These are phyloP conservation scores for Spea bombifrons DNA, from an alignment of 2,113 vertebrate species.

Conservation along the genomic window DNA sequence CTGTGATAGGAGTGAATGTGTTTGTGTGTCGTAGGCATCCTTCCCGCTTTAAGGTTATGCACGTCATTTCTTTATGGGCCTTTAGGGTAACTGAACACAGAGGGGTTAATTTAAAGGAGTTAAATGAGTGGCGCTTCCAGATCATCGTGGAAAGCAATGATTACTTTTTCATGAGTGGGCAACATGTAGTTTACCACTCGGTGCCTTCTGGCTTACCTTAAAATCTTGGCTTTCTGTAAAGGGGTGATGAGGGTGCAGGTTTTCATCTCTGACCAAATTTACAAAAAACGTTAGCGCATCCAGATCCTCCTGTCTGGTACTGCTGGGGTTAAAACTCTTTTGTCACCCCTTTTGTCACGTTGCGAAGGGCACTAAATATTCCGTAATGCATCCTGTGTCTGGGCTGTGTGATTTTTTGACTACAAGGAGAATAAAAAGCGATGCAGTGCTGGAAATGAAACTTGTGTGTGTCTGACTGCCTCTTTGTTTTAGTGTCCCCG, in stretches of 20 bases:
- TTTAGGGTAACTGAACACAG: too few species aligned
- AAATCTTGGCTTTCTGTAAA: too few species aligned
- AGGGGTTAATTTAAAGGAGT: too few species aligned
- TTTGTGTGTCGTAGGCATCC: too few species aligned
- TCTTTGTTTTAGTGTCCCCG: background rate
- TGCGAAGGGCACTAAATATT: slow-evolving; percentile 63
- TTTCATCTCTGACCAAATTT: background rate
- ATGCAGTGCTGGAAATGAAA: slow-evolving; percentile 67
- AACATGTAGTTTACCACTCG: background rate
- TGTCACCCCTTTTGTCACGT: background rate
- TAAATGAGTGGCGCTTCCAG: background rate
- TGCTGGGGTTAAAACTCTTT: background rate
- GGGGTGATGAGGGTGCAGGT: too few species aligned
- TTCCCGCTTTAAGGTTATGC: too few species aligned
- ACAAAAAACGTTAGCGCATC: background rate
- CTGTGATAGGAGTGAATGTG: too few species aligned
- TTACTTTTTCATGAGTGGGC: background rate
- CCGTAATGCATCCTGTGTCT: slow-evolving; percentile 74
- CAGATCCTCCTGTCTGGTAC: background rate
- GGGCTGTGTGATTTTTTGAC: slow-evolving; percentile 71
- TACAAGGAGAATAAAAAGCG: slow-evolving; percentile 71
- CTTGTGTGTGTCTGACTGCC: slow-evolving; percentile 52
- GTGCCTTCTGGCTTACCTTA: too few species aligned
- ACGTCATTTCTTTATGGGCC: too few species aligned
- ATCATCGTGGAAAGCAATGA: slow-evolving; percentile 11